Evolutionary conservation across 1,140 invertebrate genomes (phyloP), one percentile per base, ranked within the genome.

Genomic region (Aphelinus atriplicis): DNA sequence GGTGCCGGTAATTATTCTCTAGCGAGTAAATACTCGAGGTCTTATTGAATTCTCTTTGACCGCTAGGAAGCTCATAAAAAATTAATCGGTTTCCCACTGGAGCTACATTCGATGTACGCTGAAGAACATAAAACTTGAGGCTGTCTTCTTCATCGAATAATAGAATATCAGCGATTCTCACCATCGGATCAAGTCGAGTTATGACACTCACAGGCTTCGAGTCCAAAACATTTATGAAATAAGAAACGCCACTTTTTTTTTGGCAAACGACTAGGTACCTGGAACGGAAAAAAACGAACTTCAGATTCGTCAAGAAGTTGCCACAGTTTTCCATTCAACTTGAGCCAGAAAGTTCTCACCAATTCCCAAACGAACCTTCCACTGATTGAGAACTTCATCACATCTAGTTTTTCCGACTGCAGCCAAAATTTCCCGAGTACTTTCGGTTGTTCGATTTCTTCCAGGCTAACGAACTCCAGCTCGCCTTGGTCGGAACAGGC

Each of bases 311-410:
- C 60, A 62, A 55, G 65, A 72, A 26, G 26, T 26, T 26, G 26
- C 26, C 26, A 26, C 26, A 26, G 26, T 26, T 26, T 26, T 26
- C 26, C 26, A 26, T 26, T 26, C 26, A 26, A 26, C 26, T 26
- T 26, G 26, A 26, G 26, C 26, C 43, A 66, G 75, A 75, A 51
- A 66, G 63, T 62, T 76, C 67, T 76, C 76, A 68, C 71, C 71
- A 50, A 74, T 66, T 69, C 50, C 56, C 70, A 66, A 62, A 71
- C 80, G 67, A 71, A 85, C 84, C 78, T 84, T 64, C 86, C 86
- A 64, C 80, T 80, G 1, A 77, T 69, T 1, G 84, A 86, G 71
- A 87, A 84, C 63, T 84, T 87, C 6, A 87, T 62, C 0, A 87
- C 26, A 78, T 87, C 81, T 51, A 87, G 63, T 2, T 69, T 53